Evolutionary conservation across 2,797 vertebrate species (phyloP).

Genomic region (Anomalospiza imberbis): DNA sequence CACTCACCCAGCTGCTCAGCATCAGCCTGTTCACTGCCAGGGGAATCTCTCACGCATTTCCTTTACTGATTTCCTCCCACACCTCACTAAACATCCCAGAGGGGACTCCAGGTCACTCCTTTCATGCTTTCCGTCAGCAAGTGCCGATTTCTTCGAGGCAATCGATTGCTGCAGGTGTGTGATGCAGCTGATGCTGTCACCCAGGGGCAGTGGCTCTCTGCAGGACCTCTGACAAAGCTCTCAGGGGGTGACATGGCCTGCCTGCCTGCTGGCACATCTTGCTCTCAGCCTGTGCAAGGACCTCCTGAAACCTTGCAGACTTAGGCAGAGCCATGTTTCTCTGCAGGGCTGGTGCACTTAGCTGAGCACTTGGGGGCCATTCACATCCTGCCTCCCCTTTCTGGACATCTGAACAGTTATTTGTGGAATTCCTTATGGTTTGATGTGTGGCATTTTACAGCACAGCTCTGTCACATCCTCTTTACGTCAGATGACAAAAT

Average conservation of each 20-base stretch:
- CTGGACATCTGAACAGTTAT: neutral
- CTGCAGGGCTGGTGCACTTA: neutral
- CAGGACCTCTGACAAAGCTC: neutral
- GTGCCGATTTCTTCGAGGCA: neutral
- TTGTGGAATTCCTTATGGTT: conserved; percentile 11
- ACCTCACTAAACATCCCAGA: neutral
- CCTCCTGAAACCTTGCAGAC: neutral
- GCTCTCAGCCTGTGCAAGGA: neutral
- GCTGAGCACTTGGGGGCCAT: neutral
- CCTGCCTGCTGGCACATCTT: neutral
- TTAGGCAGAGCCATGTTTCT: neutral
- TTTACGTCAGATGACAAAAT: conserved; percentile 15
- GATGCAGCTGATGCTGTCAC: neutral
- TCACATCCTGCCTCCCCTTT: neutral
- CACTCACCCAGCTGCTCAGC: too few relatives aligned
- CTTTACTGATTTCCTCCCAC: neutral
- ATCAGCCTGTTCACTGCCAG: neutral
- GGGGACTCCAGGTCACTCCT: neutral
- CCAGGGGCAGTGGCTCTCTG: neutral
- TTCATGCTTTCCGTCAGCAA: neutral
- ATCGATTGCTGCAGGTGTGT: rapidly evolving
- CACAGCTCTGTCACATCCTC: neutral
- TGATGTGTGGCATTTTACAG: conserved; percentile 16
- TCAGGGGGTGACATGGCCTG: neutral
- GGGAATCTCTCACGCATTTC: neutral